A percentile compares a stretch with the other conserved stretches of the same genome.
Evolutionary conservation across 2,888 invertebrate genomes (phyloP).

Genomic region (Melangyna quadrimaculata): DNA sequence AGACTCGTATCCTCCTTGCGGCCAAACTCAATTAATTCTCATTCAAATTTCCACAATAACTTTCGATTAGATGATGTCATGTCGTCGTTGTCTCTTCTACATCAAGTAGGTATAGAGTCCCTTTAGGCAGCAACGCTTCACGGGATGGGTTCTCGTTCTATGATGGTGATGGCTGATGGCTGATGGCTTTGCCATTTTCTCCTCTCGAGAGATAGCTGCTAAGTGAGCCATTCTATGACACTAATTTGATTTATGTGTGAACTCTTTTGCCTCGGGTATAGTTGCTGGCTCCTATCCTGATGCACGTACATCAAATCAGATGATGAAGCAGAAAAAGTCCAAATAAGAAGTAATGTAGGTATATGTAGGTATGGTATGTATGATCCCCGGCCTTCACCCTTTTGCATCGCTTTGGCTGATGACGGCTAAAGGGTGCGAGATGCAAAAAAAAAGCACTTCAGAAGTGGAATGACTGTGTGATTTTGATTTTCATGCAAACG

Average conservation of each 20-base stretch:
- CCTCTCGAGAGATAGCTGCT: conserved; percentile 24
- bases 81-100: conserved; percentile 36
- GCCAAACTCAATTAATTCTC: conserved; percentile 72
- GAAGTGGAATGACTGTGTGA: conserved; percentile 28
- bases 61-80: conserved; percentile 68
- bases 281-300: not conserved
- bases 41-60: conserved; percentile 71
- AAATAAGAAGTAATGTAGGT: conserved; percentile 52
- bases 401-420: not conserved
- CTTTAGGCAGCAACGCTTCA: conserved; percentile 20
- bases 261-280: conserved; percentile 59
- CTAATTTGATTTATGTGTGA: conserved; percentile 72
- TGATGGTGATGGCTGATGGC: not conserved
- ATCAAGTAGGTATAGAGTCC: conserved; percentile 23
- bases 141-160: not conserved
- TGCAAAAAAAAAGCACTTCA: conserved; percentile 46
- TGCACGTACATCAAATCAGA: conserved; percentile 67
- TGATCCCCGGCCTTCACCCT: conserved; percentile 11
- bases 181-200: conserved; percentile 31
- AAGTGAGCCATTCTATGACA: conserved; percentile 69
- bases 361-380: too few species aligned
- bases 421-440: not conserved
- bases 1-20: conserved; percentile 43
- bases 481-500: conserved; percentile 44
- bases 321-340: conserved; percentile 60